Evolutionary conservation across 23 tunicate species (phyloP), one percentile per base, ranked within the genome.

Genomic region (Ascidia mentula): DNA sequence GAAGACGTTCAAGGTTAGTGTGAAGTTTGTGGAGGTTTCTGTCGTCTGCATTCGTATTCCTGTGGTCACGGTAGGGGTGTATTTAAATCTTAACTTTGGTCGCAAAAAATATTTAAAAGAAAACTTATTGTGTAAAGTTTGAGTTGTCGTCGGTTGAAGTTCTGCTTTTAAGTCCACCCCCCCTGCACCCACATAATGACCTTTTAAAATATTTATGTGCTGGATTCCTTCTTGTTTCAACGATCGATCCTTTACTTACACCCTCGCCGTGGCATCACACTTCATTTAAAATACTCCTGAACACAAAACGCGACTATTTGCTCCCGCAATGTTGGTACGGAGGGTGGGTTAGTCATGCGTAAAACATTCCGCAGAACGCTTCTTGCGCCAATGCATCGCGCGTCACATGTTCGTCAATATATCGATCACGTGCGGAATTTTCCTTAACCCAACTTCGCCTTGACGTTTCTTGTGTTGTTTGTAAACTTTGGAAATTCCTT

Each of bases 1-100:
- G 69, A 86, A 86, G 39, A 86, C 90, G 28, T 86, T 79, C 40
- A 86, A 70, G 89, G 89, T 85, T 5, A 80, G 34, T 6, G 15
- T 31, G 22, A 3, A 53, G 65, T 6, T 9, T 53, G 12, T 53
- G 65, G 24, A 53, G 65, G 65, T 53, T 28, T 20, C 13, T 28
- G 12, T 69, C 9, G 15, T 69, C 32, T 69, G 34, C n/a, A 45
- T n/a, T 69, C 32, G 72, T 69, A 8, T 13, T 31, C 72, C 34
- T n/a, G n/a, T n/a, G n/a, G n/a, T n/a, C n/a, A n/a, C n/a, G n/a
- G n/a, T n/a, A n/a, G n/a, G n/a, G n/a, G n/a, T 69, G 32, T 26
- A 69, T 69, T 18, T 26, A 69, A 12, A 31, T 12, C 32, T 31
- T 12, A 12, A 42, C 15, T 15, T 42, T 42, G 15, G 53, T 9